Evolutionary conservation across 2,888 invertebrate species (phyloP).

Genomic region (Drosophila nr. fundita): DNA sequence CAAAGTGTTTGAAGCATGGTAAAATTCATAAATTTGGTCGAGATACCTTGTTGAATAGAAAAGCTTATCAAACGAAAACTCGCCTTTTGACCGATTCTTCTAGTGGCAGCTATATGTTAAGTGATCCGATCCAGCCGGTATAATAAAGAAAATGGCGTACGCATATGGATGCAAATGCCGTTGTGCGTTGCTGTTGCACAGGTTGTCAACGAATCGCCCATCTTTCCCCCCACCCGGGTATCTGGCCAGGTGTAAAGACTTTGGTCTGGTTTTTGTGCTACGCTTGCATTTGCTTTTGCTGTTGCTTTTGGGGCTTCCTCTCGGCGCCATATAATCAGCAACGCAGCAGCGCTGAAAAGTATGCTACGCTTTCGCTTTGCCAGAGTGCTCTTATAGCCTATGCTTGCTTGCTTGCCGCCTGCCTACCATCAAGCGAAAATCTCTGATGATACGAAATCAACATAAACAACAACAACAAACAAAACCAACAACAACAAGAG

Average conservation of each 20-base stretch:
- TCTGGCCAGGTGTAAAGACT: constrained; percentile 34
- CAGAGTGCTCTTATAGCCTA: constrained; percentile 30
- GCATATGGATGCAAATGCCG: constrained; percentile 34
- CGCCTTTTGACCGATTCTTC: neutral
- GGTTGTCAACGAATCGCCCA: constrained; percentile 40
- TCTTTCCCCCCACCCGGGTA: constrained; percentile 7
- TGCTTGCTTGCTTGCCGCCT: constrained; percentile 19
- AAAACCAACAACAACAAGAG: constrained; percentile 73
- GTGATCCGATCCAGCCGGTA: neutral
- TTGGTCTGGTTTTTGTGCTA: constrained; percentile 46
- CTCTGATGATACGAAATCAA: constrained; percentile 80
- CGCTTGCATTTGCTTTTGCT: constrained; percentile 53
- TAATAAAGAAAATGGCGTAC: constrained; percentile 7
- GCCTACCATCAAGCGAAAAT: constrained; percentile 67
- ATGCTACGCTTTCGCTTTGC: constrained; percentile 58
- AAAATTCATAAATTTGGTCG: neutral
- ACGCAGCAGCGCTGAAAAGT: constrained; percentile 73
- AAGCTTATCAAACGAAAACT: neutral
- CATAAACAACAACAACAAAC: constrained; percentile 68
- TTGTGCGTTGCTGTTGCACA: constrained; percentile 2
- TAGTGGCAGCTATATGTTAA: neutral
- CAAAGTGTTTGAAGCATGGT: neutral
- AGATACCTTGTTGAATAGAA: neutral
- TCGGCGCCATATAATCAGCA: constrained; percentile 69
- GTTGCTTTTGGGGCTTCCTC: constrained; percentile 38